phyloP scores from a whole-genome alignment of 2,797 vertebrate genomes.

The Falco peregrinus region DNA sequence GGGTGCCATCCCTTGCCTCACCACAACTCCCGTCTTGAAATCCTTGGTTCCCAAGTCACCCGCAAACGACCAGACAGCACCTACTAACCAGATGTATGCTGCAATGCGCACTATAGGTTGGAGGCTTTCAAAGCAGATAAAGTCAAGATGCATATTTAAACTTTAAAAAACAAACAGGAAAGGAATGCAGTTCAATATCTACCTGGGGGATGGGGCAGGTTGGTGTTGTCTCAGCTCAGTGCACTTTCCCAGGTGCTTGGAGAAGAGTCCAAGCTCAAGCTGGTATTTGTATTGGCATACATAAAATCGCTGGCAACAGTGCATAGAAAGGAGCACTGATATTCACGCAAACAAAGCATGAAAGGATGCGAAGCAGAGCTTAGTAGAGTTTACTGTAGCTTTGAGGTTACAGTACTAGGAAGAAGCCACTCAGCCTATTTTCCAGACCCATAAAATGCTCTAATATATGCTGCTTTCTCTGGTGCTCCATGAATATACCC shows the following conservation, averaged over 20 bases:
- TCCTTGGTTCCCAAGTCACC: constrained; percentile 32
- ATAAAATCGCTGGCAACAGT: constrained; percentile 42
- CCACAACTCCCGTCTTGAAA: not conserved
- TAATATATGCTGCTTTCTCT: not conserved
- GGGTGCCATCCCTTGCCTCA: constrained; percentile 14
- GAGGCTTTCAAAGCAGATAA: constrained; percentile 42
- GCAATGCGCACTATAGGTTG: not conserved
- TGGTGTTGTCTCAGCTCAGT: constrained; percentile 59
- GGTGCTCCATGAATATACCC: constrained; percentile 3
- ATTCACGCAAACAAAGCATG: constrained; percentile 59
- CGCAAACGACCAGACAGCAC: not conserved
- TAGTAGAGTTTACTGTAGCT: constrained; percentile 58
- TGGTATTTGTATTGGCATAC: constrained; percentile 63
- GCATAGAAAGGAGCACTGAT: constrained; percentile 58
- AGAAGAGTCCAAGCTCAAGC: constrained; percentile 55
- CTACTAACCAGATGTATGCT: constrained; percentile 15
- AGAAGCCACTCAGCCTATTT: constrained; percentile 54
- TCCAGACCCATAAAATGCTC: constrained; percentile 43
- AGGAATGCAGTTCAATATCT: constrained; percentile 57
- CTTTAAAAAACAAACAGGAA: constrained; percentile 45
- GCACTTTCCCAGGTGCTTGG: constrained; percentile 61
- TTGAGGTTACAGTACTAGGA: constrained; percentile 60
- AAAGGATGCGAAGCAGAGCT: constrained; percentile 67
- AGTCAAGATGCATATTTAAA: constrained; percentile 17
- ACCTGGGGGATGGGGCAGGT: constrained; percentile 21